Base-by-base conservation (phyloP, 37 sponge, comb jelly and placozoan genomes). In the Crambe crambe region DNA sequence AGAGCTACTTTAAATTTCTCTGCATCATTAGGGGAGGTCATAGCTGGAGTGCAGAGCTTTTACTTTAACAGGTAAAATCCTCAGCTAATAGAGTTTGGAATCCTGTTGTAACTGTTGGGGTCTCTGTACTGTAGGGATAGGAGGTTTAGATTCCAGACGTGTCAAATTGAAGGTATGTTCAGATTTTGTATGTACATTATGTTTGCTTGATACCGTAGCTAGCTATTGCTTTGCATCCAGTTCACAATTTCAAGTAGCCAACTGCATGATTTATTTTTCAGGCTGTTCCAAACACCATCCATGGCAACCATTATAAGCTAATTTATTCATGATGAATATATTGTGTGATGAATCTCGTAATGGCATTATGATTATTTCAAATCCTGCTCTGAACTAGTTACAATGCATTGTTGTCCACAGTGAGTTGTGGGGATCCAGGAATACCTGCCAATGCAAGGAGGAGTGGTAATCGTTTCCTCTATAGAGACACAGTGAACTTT, bases 371-470 rank as follows among this genome's bases (percentile, higher is more conserved):
- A n/a, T n/a, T n/a, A 47, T 47, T 47, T 47, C 12, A 47, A 47
- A n/a, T n/a, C n/a, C n/a, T n/a, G 17, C 64, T 62, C 64, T n/a
- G 27, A 26, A 25, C 31, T 32, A 9, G 37, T 68, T 32, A 31
- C 69, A n/a, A n/a, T n/a, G n/a, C n/a, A n/a, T 68, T 37, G 12
- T 32, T 35, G 20, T 68, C 20, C 21, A 6, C 68, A 86, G 91
- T 91, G 38, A 57, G 61, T 70, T 91, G 91, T 79, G 84, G 84
- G 40, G 91, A 91, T 68, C 91, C 91, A 74, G 91, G 91, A 15
- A 25, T 68, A 1, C 87, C 87, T 56, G 87, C 30, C 29, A 82
- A 91, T 75, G 72, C 84, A 1, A 6, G n/a, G 29, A 54, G 88
- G 23, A 18, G 0, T 30, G 88, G 88, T 27, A 61, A 58, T 68